A percentile compares a stretch with the other conserved stretches of the same genome.
Conservation (phyloP, 2,113 vertebrate genomes). For the Dromas ardeola region DNA sequence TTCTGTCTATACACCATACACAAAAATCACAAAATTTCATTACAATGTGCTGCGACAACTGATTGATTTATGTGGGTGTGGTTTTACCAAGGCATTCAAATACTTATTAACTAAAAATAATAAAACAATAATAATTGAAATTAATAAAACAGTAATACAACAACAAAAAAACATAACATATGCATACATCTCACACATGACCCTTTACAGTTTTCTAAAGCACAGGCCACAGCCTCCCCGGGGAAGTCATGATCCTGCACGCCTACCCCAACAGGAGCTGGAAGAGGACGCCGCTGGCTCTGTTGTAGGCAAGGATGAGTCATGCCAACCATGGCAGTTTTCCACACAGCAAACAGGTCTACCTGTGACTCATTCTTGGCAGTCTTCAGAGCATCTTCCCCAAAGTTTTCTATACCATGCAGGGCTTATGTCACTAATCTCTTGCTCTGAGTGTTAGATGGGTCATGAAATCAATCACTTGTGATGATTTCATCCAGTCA, state of each 20-base stretch:
- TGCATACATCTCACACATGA: neutral
- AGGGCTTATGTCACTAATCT: neutral
- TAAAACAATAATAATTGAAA: neutral
- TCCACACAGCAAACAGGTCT: neutral
- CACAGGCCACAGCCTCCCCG: neutral
- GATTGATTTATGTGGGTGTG: neutral
- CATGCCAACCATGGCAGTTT: neutral
- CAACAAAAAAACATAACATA: neutral
- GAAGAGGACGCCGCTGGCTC: neutral
- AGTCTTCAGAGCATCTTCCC: neutral
- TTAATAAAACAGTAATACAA: neutral
- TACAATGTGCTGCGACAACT: neutral
- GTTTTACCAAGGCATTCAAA: neutral
- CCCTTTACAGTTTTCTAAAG: neutral
- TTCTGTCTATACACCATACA: neutral
- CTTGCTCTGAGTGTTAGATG: neutral
- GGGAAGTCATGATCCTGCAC: neutral
- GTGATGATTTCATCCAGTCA: neutral
- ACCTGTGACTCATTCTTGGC: neutral
- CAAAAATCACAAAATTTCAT: neutral
- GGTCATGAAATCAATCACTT: neutral
- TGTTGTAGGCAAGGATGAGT: neutral
- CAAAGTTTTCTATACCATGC: neutral
- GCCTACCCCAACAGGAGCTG: neutral
- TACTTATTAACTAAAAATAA: neutral